These are phyloP conservation scores for Drosophila lini DNA, from an alignment of 1,140 invertebrate genomes.

Conservation along the genomic window DNA sequence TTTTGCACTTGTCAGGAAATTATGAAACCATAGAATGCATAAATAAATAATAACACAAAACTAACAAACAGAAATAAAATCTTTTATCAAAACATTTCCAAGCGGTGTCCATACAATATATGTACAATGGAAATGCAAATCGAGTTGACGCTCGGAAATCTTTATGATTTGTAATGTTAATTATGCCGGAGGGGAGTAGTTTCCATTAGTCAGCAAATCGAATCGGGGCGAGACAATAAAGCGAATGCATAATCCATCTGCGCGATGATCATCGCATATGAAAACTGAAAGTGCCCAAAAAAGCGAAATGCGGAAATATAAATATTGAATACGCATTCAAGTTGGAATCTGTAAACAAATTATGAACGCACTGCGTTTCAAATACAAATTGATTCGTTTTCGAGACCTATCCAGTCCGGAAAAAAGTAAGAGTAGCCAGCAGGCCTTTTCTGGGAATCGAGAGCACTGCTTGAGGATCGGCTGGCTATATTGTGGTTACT, in stretches of 20 bases:
- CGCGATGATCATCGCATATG: slow-evolving; percentile 17
- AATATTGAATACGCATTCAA: slow-evolving; percentile 23
- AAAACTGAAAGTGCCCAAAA: slow-evolving; percentile 67
- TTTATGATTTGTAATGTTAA: slow-evolving; percentile 82
- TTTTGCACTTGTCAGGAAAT: slow-evolving; percentile 65
- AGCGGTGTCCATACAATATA: slow-evolving; percentile 3
- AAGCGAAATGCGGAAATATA: slow-evolving; percentile 66
- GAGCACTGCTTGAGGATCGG: slow-evolving; percentile 17
- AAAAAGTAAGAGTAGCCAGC: slow-evolving; percentile 69
- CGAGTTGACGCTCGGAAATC: slow-evolving; percentile 44
- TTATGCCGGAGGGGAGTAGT: slow-evolving; percentile 44
- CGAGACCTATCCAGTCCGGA: slow-evolving; percentile 22
- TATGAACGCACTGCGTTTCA: slow-evolving; percentile 64
- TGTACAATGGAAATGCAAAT: slow-evolving; percentile 69
- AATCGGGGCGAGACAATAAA: slow-evolving; percentile 54
- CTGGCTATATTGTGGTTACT: slow-evolving; percentile 19
- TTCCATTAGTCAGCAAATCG: slow-evolving; percentile 69
- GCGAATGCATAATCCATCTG: slow-evolving; percentile 50
- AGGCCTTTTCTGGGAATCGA: slow-evolving; percentile 8
- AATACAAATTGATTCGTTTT: slow-evolving; percentile 68
- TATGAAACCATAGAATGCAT: slow-evolving; percentile 73
- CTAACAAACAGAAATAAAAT: slow-evolving; percentile 49
- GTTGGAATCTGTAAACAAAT: slow-evolving; percentile 46
- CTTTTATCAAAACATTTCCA: slow-evolving; percentile 39
- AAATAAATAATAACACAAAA: slow-evolving; percentile 62